Percentiles rank a stretch among this genome's conserved stretches.
These are phyloP conservation scores for Saturnia pavonia DNA, from an alignment of 2,888 invertebrate genomes.

Conservation along the genomic window DNA sequence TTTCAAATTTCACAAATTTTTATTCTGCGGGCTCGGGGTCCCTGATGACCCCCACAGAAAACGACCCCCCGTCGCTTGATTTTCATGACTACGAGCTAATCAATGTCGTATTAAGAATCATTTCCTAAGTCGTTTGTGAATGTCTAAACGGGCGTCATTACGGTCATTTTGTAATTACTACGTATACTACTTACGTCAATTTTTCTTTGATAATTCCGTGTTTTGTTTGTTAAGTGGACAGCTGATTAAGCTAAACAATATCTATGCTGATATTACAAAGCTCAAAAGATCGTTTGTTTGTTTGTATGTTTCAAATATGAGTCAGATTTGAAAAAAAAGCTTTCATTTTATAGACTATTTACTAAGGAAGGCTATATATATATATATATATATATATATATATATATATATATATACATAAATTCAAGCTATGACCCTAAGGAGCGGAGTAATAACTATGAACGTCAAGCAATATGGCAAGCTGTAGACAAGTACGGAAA, in stretches of 20 bases:
- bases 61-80: constrained; percentile 26
- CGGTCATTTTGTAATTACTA: constrained; percentile 73
- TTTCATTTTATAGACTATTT: no score
- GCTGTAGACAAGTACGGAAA: no score
- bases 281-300: no score
- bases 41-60: not conserved
- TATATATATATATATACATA: no score
- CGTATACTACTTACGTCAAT: constrained; percentile 57
- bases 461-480: no score
- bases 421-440: no score
- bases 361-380: no score
- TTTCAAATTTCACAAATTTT: not conserved
- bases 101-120: constrained; percentile 80
- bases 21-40: not conserved
- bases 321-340: no score
- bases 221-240: constrained; percentile 25
- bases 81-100: constrained; percentile 69
- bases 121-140: constrained; percentile 76
- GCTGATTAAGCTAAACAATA: not conserved
- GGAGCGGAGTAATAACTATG: no score
- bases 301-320: no score
- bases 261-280: not conserved
- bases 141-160: constrained; percentile 68
- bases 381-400: no score
- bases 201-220: constrained; percentile 50